A percentile compares a stretch with the other conserved stretches of the same genome.
phyloP scores from a whole-genome alignment of 2,113 vertebrate species.

The Corydoras maculifer region DNA sequence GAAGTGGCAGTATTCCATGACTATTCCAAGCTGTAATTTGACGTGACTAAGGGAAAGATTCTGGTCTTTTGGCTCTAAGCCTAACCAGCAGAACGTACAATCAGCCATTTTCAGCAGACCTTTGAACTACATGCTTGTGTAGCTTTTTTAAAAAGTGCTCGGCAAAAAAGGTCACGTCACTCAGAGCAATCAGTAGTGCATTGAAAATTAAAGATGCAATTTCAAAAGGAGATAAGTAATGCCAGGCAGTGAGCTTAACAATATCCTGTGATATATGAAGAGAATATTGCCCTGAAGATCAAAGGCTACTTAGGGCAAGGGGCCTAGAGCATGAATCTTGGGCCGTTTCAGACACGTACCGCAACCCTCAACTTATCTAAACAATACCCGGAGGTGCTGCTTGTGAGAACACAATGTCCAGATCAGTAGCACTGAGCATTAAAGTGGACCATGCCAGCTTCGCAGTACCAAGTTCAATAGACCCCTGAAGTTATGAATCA shows the following conservation, averaged over 20 bases:
- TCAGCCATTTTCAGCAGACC: constrained; percentile 14
- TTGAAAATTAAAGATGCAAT: constrained; percentile 2
- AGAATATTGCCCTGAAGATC: too few species aligned
- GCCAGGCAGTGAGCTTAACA: neutral
- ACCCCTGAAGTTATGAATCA: too few species aligned
- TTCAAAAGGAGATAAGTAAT: constrained; percentile 2
- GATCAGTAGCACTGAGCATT: too few species aligned
- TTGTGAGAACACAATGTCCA: too few species aligned
- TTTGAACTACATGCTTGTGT: neutral
- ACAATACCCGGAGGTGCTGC: too few species aligned
- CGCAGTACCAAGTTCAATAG: too few species aligned
- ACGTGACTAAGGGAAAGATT: constrained; percentile 5
- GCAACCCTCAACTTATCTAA: too few species aligned
- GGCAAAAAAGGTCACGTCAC: constrained; percentile 12
- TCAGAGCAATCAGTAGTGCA: neutral
- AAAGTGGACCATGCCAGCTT: too few species aligned
- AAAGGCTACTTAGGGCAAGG: too few species aligned
- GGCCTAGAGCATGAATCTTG: too few species aligned
- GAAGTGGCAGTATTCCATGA: constrained; percentile 11
- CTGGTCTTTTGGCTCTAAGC: constrained; percentile 1
- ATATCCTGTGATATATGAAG: too few species aligned
- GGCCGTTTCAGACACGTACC: too few species aligned
- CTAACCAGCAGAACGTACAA: constrained; percentile 26
- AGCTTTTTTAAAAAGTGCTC: neutral
- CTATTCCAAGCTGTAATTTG: constrained; percentile 25